Percentiles rank a stretch among this genome's conserved stretches.
Conservation (phyloP, 2,797 vertebrate species). For the Cygnus olor region DNA sequence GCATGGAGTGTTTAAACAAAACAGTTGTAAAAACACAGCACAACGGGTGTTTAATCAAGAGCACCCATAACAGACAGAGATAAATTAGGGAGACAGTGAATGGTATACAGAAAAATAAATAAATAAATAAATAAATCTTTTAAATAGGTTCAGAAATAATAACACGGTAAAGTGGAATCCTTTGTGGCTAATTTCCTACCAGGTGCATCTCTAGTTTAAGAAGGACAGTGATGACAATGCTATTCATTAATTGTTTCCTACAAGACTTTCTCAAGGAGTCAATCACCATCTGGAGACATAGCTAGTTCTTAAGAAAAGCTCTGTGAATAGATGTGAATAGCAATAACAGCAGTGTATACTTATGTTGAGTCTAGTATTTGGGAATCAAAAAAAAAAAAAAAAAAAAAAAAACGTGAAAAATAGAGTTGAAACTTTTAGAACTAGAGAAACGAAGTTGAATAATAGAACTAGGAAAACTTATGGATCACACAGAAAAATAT, state of each 20-base stretch:
- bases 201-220: not conserved
- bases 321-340: not conserved
- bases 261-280: not conserved
- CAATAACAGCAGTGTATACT: not conserved
- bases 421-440: not conserved
- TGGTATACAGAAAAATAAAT: not conserved
- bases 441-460: not conserved
- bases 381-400: not conserved
- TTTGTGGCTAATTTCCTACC: not conserved
- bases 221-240: constrained; percentile 12
- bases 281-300: not conserved
- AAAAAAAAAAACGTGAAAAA: not conserved
- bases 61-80: constrained; percentile 14
- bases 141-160: constrained; percentile 16
- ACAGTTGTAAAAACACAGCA: not conserved
- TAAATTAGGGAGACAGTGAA: constrained; percentile 2
- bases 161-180: not conserved
- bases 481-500: not conserved
- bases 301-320: not conserved
- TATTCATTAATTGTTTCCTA: constrained; percentile 4
- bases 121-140: not conserved
- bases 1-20: not conserved
- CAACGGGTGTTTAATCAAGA: not conserved
- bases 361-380: not conserved
- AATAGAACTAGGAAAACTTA: not conserved